These are phyloP conservation scores for Lerista edwardsae DNA, from an alignment of 2,797 vertebrate genomes.

Conservation along the genomic window DNA sequence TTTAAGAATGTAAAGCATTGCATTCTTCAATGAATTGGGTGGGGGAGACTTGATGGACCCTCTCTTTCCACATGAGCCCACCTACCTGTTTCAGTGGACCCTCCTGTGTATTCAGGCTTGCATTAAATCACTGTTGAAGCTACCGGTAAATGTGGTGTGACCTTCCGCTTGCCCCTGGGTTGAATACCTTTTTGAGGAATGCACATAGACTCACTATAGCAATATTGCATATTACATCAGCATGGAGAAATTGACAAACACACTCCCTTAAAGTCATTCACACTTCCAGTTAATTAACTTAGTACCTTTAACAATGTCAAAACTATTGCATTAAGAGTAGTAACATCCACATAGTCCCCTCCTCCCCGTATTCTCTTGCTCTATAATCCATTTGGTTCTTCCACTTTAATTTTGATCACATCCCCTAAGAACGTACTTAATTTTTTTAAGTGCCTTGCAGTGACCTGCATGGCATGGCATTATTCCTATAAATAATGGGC, in stretches of 20 bases:
- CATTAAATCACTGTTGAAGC: too few species aligned
- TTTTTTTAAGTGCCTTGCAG: constrained; percentile 45
- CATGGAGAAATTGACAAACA: constrained; percentile 19
- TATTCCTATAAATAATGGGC: constrained; percentile 43
- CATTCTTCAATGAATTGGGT: too few species aligned
- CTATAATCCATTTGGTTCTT: constrained; percentile 51
- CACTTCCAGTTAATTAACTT: constrained; percentile 52
- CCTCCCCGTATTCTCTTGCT: constrained; percentile 37
- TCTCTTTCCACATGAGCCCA: too few species aligned
- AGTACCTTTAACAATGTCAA: constrained; percentile 31
- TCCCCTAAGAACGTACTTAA: constrained; percentile 47
- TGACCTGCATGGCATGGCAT: constrained; percentile 11
- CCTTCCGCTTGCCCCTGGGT: too few species aligned
- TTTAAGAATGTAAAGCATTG: too few species aligned
- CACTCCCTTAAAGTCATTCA: constrained; percentile 34
- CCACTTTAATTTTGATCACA: constrained; percentile 55
- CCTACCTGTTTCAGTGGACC: too few species aligned
- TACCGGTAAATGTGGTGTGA: too few species aligned
- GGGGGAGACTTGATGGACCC: too few species aligned
- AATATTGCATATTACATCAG: constrained; percentile 27
- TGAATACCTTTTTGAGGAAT: constrained; percentile 32
- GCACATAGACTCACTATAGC: constrained; percentile 16
- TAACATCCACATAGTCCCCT: constrained; percentile 17
- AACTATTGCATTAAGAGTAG: constrained; percentile 17
- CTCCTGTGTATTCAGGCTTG: too few species aligned